Conservation (phyloP, 2,888 invertebrate genomes). For the Phanerotoma sp. region DNA sequence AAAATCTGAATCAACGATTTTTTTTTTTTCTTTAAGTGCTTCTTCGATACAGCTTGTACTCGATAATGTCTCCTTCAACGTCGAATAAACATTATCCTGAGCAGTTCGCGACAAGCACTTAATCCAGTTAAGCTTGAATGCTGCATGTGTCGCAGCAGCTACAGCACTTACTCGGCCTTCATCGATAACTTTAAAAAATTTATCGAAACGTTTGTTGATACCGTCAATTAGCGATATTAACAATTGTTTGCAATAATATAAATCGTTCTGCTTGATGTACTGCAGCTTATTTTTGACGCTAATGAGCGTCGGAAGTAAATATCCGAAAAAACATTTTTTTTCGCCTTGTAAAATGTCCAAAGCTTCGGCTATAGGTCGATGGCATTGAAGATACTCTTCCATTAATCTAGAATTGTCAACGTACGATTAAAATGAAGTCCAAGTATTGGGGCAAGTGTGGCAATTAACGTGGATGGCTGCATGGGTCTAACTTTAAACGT, state of each 20-base stretch:
- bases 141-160: conserved; percentile 6
- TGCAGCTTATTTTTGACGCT: conserved; percentile 3
- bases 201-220: not conserved
- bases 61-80: conserved; percentile 1
- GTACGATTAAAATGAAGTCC: not conserved
- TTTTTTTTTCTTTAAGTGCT: not conserved
- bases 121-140: conserved; percentile 3
- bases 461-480: too few species aligned
- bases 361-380: conserved; percentile 1
- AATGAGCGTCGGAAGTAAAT: conserved; percentile 11
- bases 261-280: not conserved
- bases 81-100: not conserved
- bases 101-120: not conserved
- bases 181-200: conserved; percentile 2
- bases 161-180: conserved; percentile 14
- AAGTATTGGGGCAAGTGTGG: too few species aligned
- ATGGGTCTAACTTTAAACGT: too few species aligned
- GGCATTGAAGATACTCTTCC: conserved; percentile 1
- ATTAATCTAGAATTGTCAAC: conserved; percentile 15
- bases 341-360: not conserved
- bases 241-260: not conserved
- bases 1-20: conserved; percentile 1
- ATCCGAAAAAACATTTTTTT: not conserved
- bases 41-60: not conserved
- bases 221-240: not conserved